These are phyloP conservation scores for Venustoraphidia nigricollis DNA, from an alignment of 2,888 invertebrate species.

Conservation along the genomic window DNA sequence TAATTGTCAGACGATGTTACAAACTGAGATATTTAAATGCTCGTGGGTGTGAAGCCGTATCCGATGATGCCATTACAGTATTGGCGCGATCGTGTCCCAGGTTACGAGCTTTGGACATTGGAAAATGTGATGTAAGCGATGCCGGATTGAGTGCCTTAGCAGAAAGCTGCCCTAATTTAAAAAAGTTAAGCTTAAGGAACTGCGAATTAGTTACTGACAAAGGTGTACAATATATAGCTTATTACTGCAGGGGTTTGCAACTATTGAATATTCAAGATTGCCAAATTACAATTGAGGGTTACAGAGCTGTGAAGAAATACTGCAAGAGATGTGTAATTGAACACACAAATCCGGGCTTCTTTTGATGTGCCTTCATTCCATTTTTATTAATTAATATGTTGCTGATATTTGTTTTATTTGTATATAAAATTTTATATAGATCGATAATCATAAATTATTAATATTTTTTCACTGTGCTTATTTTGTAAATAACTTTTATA, in stretches of 20 bases:
- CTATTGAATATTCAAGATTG: conserved; percentile 91
- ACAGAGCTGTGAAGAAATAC: conserved; percentile 80
- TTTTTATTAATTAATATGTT: background rate
- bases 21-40: conserved; percentile 81
- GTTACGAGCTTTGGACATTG: conserved; percentile 74
- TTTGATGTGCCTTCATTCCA: conserved; percentile 28
- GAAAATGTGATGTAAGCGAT: conserved; percentile 88
- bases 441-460: too few relatives aligned
- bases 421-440: too few relatives aligned
- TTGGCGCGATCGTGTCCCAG: conserved; percentile 75
- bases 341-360: conserved; percentile 90
- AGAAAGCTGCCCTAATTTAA: conserved; percentile 78
- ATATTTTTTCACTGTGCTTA: too few relatives aligned
- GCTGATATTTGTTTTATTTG: too few relatives aligned
- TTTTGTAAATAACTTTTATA: too few relatives aligned
- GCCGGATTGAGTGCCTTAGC: conserved; percentile 74
- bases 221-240: conserved; percentile 76
- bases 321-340: conserved; percentile 88
- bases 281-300: conserved; percentile 75
- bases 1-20: conserved; percentile 75
- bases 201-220: conserved; percentile 85
- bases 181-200: conserved; percentile 76
- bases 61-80: conserved; percentile 82
- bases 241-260: conserved; percentile 76
- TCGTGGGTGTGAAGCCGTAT: conserved; percentile 82